These are phyloP conservation scores for Lasiurus borealis DNA, from an alignment of 2,113 vertebrate genomes.

Conservation along the genomic window DNA sequence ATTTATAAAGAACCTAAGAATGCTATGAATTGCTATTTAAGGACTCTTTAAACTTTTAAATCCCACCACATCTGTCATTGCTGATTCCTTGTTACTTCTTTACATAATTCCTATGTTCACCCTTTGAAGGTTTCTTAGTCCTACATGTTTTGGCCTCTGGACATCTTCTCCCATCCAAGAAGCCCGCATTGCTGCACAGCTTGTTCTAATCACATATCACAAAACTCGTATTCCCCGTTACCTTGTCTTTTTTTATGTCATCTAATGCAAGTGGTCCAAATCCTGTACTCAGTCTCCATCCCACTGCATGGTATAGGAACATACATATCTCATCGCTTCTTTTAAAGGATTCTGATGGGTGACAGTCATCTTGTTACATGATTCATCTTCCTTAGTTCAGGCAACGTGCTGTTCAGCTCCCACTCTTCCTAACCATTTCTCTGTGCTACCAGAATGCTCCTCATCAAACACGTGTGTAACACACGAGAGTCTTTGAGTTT, in stretches of 20 bases:
- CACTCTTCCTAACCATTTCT: background rate
- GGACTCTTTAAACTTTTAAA: background rate
- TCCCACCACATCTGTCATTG: background rate
- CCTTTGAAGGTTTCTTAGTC: background rate
- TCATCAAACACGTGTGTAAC: background rate
- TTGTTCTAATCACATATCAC: background rate
- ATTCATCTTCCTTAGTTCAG: background rate
- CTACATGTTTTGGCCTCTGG: background rate
- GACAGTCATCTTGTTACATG: background rate
- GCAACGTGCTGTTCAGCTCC: accelerated
- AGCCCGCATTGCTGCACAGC: too few relatives aligned
- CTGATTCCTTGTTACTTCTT: background rate
- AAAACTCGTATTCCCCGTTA: background rate
- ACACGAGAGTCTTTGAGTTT: background rate
- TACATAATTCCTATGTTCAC: background rate
- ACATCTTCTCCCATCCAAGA: background rate
- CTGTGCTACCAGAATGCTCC: accelerated
- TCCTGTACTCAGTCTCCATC: background rate
- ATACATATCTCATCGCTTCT: background rate
- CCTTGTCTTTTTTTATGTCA: background rate
- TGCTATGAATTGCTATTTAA: background rate
- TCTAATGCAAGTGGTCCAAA: background rate
- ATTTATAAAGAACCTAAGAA: background rate
- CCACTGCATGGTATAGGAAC: accelerated
- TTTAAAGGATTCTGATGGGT: background rate